phyloP scores from a whole-genome alignment of 2,888 invertebrate genomes.

The Ectemnius cavifrons region DNA sequence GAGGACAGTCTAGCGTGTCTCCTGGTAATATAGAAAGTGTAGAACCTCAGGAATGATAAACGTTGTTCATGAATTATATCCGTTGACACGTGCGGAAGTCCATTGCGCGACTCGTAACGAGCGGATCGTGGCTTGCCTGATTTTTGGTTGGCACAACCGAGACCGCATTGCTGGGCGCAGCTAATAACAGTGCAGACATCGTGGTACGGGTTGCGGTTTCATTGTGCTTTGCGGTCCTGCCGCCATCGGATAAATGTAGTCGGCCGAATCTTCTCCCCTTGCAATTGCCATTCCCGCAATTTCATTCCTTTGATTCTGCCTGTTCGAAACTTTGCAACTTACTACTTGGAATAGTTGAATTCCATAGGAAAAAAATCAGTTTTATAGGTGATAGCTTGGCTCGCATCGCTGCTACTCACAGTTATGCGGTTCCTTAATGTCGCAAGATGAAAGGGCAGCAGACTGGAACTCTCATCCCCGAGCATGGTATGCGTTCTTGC shows the following conservation, averaged over 20 bases:
- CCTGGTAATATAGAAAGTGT: background rate
- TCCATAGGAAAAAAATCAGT: too few species aligned
- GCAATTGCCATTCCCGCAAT: too few species aligned
- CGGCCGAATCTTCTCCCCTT: too few species aligned
- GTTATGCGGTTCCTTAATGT: constrained; percentile 34
- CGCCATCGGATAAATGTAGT: too few species aligned
- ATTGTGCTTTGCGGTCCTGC: too few species aligned
- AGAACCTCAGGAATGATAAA: constrained; percentile 36
- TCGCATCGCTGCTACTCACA: too few species aligned
- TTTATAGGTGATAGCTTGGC: too few species aligned
- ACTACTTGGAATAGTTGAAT: too few species aligned
- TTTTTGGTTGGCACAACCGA: constrained; percentile 19
- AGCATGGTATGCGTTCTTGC: constrained; percentile 34
- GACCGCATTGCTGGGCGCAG: constrained; percentile 16
- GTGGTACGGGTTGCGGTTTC: constrained; percentile 48
- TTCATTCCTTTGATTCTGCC: too few species aligned
- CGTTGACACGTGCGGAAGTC: constrained; percentile 20
- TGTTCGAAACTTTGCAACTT: too few species aligned
- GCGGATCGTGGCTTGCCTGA: constrained; percentile 6
- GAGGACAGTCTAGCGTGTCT: too few species aligned
- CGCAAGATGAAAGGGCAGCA: constrained; percentile 51
- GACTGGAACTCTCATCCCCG: constrained; percentile 55
- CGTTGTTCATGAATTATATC: constrained; percentile 50
- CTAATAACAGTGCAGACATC: constrained; percentile 44
- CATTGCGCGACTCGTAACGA: constrained; percentile 30